Percentiles rank a stretch among this genome's conserved stretches.
Conservation (phyloP, 2,113 vertebrate genomes). For the Cavia porcellus region DNA sequence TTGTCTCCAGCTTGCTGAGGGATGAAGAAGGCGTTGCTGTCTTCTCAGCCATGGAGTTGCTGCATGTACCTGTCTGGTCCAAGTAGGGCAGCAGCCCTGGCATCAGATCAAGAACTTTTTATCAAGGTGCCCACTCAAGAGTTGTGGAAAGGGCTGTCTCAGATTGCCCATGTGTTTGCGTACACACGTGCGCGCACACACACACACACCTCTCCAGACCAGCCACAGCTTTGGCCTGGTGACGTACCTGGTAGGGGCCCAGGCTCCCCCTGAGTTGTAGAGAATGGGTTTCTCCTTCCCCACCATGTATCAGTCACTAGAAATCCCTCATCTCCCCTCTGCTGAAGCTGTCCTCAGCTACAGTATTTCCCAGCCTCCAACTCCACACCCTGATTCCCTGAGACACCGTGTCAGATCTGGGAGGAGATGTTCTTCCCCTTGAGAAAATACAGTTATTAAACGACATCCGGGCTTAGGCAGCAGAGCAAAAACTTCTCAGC, state of each 20-base stretch:
- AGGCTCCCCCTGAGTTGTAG: background rate
- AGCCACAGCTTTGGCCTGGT: background rate
- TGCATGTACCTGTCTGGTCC: background rate
- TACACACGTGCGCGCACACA: background rate
- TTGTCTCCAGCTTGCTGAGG: background rate
- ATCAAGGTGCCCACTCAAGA: background rate
- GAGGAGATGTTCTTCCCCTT: slow-evolving; percentile 6
- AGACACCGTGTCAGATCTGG: background rate
- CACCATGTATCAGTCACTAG: background rate
- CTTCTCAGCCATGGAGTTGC: background rate
- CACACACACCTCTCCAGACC: background rate
- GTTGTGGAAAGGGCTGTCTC: background rate
- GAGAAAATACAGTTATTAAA: background rate
- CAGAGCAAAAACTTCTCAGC: background rate
- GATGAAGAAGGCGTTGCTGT: background rate
- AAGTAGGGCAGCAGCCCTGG: no score
- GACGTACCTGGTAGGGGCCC: background rate
- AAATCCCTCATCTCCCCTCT: background rate
- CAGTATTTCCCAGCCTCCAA: background rate
- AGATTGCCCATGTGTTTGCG: no score
- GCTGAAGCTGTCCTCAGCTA: background rate
- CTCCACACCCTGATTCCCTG: background rate
- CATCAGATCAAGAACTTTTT: background rate
- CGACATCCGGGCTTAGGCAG: background rate
- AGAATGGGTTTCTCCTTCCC: background rate